Percentiles rank a stretch among this genome's conserved stretches.
Evolutionary conservation across 2,888 invertebrate species (phyloP).

Genomic region (Rhabditophanes sp.): DNA sequence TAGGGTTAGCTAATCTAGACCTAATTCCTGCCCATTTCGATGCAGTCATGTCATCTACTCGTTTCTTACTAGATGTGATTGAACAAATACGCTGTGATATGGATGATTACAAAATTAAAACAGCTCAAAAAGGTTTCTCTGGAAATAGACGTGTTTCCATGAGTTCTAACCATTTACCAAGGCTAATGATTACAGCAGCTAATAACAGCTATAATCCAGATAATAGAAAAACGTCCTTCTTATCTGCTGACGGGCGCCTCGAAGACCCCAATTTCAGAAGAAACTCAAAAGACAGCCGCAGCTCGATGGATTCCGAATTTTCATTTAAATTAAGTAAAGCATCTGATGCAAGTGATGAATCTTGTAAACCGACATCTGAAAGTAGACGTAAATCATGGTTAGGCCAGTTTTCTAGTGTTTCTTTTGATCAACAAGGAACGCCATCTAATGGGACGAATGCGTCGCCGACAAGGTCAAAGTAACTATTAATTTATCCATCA

Average conservation of each 20-base stretch:
- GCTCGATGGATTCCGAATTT: conserved; percentile 35
- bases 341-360: conserved; percentile 22
- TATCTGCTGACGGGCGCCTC: conserved; percentile 40
- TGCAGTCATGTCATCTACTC: conserved; percentile 31
- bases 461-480: no score
- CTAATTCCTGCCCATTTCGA: conserved; percentile 36
- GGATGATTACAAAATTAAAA: conserved; percentile 20
- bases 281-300: conserved; percentile 32
- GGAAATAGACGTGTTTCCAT: conserved; percentile 38
- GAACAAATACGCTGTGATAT: conserved; percentile 38
- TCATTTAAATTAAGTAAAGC: conserved; percentile 28
- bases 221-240: conserved; percentile 38
- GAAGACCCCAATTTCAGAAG: conserved; percentile 29
- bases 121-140: conserved; percentile 5
- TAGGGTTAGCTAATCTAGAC: conserved; percentile 20
- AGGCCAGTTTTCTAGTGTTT: no score
- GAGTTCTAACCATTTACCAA: conserved; percentile 35
- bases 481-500: no score
- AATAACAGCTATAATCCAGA: conserved; percentile 25
- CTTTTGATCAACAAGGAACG: no score
- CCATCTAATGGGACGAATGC: no score
- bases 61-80: conserved; percentile 36
- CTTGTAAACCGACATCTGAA: conserved; percentile 8
- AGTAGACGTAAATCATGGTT: no score
- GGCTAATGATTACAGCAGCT: conserved; percentile 42